Evolutionary conservation across 2,113 vertebrate species (phyloP).

Genomic region (Hemibagrus wyckioides): DNA sequence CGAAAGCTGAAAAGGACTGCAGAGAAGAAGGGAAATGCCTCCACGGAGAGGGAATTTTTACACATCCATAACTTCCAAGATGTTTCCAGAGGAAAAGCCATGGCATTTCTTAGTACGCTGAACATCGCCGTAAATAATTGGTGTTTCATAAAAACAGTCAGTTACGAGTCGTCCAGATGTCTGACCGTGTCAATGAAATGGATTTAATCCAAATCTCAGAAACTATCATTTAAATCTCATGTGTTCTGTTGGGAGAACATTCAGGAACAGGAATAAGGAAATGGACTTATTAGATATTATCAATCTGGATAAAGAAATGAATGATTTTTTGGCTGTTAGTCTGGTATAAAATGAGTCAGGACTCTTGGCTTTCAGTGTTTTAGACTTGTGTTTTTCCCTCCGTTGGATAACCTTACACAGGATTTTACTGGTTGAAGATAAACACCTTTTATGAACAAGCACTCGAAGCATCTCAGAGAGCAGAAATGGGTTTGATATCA

Average conservation of each 20-base stretch:
- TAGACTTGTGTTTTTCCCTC: no score
- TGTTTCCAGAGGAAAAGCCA: background rate
- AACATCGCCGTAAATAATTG: background rate
- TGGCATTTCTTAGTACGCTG: background rate
- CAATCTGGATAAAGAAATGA: no score
- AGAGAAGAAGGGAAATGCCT: slow-evolving; percentile 52
- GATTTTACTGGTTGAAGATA: no score
- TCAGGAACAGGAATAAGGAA: background rate
- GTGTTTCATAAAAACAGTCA: background rate
- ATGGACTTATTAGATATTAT: no score
- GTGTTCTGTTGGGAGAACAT: background rate
- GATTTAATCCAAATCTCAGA: background rate
- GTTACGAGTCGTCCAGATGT: background rate
- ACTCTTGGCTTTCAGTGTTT: no score
- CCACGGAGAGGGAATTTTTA: slow-evolving; percentile 40
- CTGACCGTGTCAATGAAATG: background rate
- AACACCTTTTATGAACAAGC: no score
- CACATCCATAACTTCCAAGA: background rate
- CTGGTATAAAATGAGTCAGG: no score
- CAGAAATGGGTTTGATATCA: no score
- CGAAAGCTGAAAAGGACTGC: slow-evolving; percentile 44
- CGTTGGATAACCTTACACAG: no score
- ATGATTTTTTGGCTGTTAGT: no score
- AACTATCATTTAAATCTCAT: background rate
- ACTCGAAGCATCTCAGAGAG: no score